phyloP scores from a whole-genome alignment of 2,797 vertebrate species.

The Sebastes melanostomus region DNA sequence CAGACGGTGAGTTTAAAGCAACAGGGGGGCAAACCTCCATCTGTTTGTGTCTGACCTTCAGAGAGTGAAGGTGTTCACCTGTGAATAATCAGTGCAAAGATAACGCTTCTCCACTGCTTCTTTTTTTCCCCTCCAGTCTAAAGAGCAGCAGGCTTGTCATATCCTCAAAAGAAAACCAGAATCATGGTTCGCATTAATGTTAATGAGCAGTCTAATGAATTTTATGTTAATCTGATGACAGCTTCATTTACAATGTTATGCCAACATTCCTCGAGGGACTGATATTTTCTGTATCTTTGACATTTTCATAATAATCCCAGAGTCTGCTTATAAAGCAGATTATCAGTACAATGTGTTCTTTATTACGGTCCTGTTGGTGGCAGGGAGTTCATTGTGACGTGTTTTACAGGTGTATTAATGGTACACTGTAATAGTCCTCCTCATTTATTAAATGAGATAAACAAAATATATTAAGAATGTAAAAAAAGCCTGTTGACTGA shows the following conservation, averaged over 20 bases:
- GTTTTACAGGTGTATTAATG: not conserved
- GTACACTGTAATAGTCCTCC: not conserved
- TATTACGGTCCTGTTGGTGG: not conserved
- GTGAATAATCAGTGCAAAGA: conserved; percentile 7
- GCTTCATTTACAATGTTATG: not conserved
- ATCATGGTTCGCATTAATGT: not conserved
- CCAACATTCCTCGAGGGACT: not conserved
- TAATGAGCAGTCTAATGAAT: not conserved
- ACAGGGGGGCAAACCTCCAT: conserved; percentile 25
- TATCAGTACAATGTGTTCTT: not conserved
- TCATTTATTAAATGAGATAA: not conserved
- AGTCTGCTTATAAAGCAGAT: no score
- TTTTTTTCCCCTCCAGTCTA: not conserved
- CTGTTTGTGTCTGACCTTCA: conserved; percentile 49
- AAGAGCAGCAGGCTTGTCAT: not conserved
- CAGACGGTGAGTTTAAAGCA: conserved; percentile 12
- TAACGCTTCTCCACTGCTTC: not conserved
- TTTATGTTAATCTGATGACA: not conserved
- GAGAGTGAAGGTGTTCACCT: conserved; percentile 18
- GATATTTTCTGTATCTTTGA: not conserved
- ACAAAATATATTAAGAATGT: not conserved
- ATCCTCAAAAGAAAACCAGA: not conserved
- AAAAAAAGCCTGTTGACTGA: not conserved
- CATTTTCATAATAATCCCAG: not conserved
- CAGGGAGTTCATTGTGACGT: not conserved